Evolutionary conservation across 23 tunicate species (phyloP).

Genomic region (Ciona savignyi): DNA sequence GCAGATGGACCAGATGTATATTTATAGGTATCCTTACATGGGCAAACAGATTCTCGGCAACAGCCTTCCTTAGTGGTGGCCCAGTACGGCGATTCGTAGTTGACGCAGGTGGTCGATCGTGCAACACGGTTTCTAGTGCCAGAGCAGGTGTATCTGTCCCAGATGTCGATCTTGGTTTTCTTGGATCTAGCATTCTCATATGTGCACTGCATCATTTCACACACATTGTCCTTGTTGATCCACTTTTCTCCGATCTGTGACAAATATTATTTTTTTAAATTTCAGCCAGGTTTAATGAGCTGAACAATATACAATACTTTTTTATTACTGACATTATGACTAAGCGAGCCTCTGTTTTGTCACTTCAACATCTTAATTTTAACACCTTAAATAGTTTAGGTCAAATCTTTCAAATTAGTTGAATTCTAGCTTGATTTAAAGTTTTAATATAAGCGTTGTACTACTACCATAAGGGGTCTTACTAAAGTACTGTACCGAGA

Average conservation of each 20-base stretch:
- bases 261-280: too few species aligned
- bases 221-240: constrained; percentile 43
- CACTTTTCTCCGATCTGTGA: constrained; percentile 42
- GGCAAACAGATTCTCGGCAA: constrained; percentile 56
- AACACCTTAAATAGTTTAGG: too few species aligned
- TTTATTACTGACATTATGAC: too few species aligned
- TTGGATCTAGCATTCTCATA: constrained; percentile 17
- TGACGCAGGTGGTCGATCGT: constrained; percentile 27
- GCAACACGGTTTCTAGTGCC: not conserved
- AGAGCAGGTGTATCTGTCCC: constrained; percentile 25
- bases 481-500: too few species aligned
- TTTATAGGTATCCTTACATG: constrained; percentile 24
- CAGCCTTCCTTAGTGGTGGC: constrained; percentile 53
- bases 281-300: too few species aligned
- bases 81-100: constrained; percentile 29
- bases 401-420: too few species aligned
- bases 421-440: too few species aligned
- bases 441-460: too few species aligned
- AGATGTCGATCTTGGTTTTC: constrained; percentile 39
- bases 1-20: not conserved
- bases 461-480: too few species aligned
- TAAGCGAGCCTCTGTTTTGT: too few species aligned
- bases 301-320: too few species aligned
- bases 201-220: constrained; percentile 53
- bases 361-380: too few species aligned